These are phyloP conservation scores for Caenorhabditis tropicalis DNA, from an alignment of 1,140 invertebrate species.

Conservation along the genomic window DNA sequence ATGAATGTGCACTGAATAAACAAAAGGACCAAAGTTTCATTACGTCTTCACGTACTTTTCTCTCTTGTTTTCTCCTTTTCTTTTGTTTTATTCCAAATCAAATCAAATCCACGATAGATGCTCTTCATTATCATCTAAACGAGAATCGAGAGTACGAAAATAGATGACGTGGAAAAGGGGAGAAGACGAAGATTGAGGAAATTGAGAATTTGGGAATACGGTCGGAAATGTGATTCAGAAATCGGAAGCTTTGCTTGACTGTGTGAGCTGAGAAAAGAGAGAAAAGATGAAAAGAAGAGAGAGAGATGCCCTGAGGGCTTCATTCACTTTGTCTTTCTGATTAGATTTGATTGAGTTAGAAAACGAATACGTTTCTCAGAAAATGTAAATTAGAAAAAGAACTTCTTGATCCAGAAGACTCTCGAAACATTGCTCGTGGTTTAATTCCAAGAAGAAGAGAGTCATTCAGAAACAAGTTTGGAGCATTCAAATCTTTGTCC, in stretches of 20 bases:
- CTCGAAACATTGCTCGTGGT: not conserved
- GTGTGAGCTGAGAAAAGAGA: not conserved
- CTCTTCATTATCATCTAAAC: not conserved
- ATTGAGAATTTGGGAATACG: conserved; percentile 1
- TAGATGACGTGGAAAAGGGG: not conserved
- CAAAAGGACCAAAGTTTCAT: conserved; percentile 23
- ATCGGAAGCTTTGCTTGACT: not conserved
- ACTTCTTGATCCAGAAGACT: not conserved
- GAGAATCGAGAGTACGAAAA: conserved; percentile 9
- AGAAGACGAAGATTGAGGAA: not conserved
- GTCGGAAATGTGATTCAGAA: conserved; percentile 43
- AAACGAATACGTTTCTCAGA: not conserved
- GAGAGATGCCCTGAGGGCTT: conserved; percentile 11
- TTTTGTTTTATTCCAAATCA: not conserved
- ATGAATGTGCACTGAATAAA: not conserved
- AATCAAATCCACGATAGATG: not conserved
- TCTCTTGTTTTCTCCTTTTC: not conserved
- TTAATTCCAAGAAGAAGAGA: not conserved
- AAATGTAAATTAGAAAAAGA: conserved; percentile 24
- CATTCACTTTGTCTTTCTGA: not conserved
- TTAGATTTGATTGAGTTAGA: not conserved
- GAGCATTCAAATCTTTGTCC: too few relatives aligned
- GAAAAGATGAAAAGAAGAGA: not conserved
- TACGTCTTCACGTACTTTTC: not conserved
- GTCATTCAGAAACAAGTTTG: too few relatives aligned